These are phyloP conservation scores for Aphidoletes aphidimyza DNA, from an alignment of 2,888 invertebrate genomes.

Conservation along the genomic window DNA sequence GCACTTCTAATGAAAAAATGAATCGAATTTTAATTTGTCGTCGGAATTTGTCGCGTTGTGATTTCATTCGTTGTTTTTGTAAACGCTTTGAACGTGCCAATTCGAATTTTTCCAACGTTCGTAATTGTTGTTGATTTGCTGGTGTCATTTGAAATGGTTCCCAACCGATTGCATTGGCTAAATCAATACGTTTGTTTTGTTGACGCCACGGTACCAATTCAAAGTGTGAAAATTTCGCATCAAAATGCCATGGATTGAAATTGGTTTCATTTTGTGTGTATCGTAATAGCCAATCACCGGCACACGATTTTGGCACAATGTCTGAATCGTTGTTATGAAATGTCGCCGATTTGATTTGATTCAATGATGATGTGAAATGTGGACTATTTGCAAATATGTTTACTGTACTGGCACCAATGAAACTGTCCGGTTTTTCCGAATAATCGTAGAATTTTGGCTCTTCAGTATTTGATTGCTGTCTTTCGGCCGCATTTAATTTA, in stretches of 20 bases:
- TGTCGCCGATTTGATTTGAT: neutral
- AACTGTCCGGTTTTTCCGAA: slow-evolving; percentile 16
- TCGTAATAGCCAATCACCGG: slow-evolving; percentile 64
- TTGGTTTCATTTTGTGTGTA: slow-evolving; percentile 63
- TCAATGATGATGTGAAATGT: neutral
- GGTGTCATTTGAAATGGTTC: slow-evolving; percentile 58
- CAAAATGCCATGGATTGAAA: slow-evolving; percentile 64
- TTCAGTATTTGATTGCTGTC: neutral
- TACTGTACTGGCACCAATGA: neutral
- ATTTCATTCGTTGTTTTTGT: slow-evolving; percentile 67
- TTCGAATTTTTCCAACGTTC: slow-evolving; percentile 25
- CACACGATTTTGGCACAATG: slow-evolving; percentile 52
- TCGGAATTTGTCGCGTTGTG: slow-evolving; percentile 72
- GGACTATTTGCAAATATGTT: neutral
- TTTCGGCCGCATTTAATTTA: slow-evolving; percentile 1
- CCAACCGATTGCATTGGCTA: slow-evolving; percentile 61
- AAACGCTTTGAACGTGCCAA: slow-evolving; percentile 60
- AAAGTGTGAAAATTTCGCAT: slow-evolving; percentile 63
- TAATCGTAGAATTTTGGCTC: slow-evolving; percentile 43
- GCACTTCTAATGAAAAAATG: slow-evolving; percentile 74
- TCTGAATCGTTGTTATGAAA: slow-evolving; percentile 9
- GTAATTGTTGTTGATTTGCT: slow-evolving; percentile 40
- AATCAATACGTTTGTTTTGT: slow-evolving; percentile 61
- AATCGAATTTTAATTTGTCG: slow-evolving; percentile 74
- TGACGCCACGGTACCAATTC: slow-evolving; percentile 65